phyloP scores from a whole-genome alignment of 1,140 invertebrate genomes.

The Drosophila rufa region DNA sequence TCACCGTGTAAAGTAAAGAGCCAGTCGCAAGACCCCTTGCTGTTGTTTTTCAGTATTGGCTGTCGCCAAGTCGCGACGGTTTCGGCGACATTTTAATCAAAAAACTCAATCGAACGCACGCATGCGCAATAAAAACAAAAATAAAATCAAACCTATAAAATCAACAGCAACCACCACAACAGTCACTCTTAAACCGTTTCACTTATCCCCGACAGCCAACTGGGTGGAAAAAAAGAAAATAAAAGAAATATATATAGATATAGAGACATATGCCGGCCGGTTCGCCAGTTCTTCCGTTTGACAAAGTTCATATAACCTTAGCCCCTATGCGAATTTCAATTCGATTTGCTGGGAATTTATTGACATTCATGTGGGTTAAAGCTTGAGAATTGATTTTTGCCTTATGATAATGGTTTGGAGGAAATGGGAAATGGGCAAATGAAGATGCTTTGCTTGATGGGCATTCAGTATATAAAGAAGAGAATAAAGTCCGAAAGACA shows the following conservation, averaged over 20 bases:
- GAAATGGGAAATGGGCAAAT: conserved; percentile 2
- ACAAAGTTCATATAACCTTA: conserved; percentile 59
- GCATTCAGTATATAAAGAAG: background rate
- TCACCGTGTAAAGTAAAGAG: conserved; percentile 2
- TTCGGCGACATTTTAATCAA: conserved; percentile 82
- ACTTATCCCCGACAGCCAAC: conserved; percentile 38
- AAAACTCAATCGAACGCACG: conserved; percentile 85
- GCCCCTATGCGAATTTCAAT: conserved; percentile 76
- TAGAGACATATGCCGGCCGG: conserved; percentile 44
- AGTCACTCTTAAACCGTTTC: conserved; percentile 61
- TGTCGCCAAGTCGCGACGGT: conserved; percentile 65
- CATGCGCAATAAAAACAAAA: conserved; percentile 85
- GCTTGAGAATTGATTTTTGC: conserved; percentile 15
- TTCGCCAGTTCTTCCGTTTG: conserved; percentile 39
- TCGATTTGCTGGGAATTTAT: conserved; percentile 64
- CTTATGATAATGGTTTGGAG: background rate
- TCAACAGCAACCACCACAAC: conserved; percentile 44
- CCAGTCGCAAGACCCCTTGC: conserved; percentile 35
- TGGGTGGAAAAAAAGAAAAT: background rate
- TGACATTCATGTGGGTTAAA: conserved; percentile 60
- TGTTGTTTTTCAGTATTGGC: conserved; percentile 26
- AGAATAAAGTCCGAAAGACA: background rate
- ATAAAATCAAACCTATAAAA: conserved; percentile 76
- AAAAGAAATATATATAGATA: conserved; percentile 19
- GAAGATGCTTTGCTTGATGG: background rate